Evolutionary conservation across 1,140 invertebrate genomes (phyloP).

Genomic region (Ylistrum balloti): DNA sequence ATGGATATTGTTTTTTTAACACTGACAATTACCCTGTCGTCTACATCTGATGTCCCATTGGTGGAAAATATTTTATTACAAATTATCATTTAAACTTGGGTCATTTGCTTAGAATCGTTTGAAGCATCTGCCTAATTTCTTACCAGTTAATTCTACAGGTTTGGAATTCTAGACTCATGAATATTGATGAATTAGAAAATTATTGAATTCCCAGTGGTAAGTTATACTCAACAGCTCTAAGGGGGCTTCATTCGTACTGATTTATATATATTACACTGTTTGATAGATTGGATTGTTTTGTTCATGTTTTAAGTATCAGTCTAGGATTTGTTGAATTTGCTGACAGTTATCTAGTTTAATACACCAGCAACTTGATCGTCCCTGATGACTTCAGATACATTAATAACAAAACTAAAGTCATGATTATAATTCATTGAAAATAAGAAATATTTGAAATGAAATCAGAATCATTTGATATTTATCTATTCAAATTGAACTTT

Average conservation of each 20-base stretch:
- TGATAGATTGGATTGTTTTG: background rate
- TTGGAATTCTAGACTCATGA: background rate
- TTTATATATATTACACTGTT: background rate
- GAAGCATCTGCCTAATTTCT: conserved; percentile 4
- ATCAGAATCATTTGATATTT: conserved; percentile 13
- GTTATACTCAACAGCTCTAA: background rate
- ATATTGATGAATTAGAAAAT: background rate
- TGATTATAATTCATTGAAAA: background rate
- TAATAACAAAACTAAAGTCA: background rate
- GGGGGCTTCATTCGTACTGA: background rate
- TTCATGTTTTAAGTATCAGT: background rate
- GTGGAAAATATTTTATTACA: conserved; percentile 10
- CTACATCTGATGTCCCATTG: background rate
- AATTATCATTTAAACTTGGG: conserved; percentile 2
- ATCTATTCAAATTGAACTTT: background rate
- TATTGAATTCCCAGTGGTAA: background rate
- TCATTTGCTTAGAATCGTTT: background rate
- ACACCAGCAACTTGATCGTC: background rate
- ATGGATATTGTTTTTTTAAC: background rate
- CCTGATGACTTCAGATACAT: background rate
- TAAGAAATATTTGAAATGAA: background rate
- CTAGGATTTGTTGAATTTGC: background rate
- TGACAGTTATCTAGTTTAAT: background rate
- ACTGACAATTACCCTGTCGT: background rate
- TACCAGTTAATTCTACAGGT: background rate